Evolutionary conservation across 2,797 vertebrate genomes (phyloP).

Genomic region (Tragelaphus eurycerus): DNA sequence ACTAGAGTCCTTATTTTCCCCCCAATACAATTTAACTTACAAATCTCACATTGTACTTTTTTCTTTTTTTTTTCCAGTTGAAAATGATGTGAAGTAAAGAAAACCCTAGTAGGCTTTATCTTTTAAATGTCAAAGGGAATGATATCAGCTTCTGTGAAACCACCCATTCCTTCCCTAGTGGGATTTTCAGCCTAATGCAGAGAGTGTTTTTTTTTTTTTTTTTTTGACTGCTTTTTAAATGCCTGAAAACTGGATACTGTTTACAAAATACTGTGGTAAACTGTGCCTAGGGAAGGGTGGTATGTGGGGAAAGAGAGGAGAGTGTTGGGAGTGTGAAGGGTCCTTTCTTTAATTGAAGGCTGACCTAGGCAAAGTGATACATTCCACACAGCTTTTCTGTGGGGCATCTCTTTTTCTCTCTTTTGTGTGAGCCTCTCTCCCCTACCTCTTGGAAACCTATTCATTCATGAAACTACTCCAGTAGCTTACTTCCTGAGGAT

Average conservation of each 20-base stretch:
- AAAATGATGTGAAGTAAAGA: not conserved
- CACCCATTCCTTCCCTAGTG: not conserved
- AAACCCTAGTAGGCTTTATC: not conserved
- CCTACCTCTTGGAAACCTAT: not conserved
- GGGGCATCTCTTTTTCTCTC: not conserved
- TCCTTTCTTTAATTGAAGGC: not conserved
- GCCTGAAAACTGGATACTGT: not conserved
- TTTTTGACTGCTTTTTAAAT: not conserved
- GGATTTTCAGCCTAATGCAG: not conserved
- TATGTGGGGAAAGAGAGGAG: not conserved
- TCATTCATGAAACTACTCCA: not conserved
- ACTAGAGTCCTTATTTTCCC: not conserved
- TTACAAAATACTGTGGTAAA: not conserved
- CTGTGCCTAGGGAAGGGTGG: not conserved
- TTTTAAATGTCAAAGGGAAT: not conserved
- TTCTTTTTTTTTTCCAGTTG: not conserved
- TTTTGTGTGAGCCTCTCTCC: not conserved
- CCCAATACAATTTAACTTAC: not conserved
- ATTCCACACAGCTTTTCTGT: not conserved
- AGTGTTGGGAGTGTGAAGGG: not conserved
- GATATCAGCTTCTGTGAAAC: not conserved
- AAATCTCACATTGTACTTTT: not conserved
- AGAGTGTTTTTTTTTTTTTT: not conserved
- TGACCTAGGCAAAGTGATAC: not conserved
- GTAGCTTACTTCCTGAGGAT: not conserved